Conservation (phyloP, 2,888 invertebrate genomes). For the Sphinx pinastri region DNA sequence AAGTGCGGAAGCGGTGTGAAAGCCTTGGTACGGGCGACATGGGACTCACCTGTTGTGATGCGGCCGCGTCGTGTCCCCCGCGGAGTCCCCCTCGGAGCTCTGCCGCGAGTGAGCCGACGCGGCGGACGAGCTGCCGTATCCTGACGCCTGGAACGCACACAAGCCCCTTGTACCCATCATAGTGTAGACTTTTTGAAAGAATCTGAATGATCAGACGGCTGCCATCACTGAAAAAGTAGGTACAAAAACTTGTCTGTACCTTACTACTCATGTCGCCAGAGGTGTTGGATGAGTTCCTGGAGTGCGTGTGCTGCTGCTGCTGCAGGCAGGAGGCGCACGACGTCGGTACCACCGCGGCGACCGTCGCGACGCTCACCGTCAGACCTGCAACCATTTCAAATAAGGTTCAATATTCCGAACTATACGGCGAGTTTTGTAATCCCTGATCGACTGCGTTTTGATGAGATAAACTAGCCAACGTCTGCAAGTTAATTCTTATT, state of each 20-base stretch:
- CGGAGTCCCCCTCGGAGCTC: conserved; percentile 89
- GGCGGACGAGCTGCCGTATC: conserved; percentile 93
- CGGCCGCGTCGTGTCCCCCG: conserved; percentile 56
- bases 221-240: not conserved
- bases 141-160: conserved; percentile 88
- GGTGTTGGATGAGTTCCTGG: conserved; percentile 90
- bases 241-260: conserved; percentile 46
- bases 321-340: conserved; percentile 64
- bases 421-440: not conserved
- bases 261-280: conserved; percentile 83
- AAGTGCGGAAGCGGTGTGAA: not conserved
- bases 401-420: not conserved
- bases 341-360: conserved; percentile 38
- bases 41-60: conserved; percentile 69
- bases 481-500: too few relatives aligned
- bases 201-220: not conserved
- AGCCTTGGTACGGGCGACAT: not conserved
- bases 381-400: conserved; percentile 37
- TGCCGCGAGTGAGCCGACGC: conserved; percentile 95
- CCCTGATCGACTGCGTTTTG: too few relatives aligned
- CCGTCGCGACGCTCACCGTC: conserved; percentile 38
- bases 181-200: too few relatives aligned
- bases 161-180: conserved; percentile 2
- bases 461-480: too few relatives aligned
- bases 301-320: conserved; percentile 85